Evolutionary conservation across 2,113 vertebrate species (phyloP).

Genomic region (Festucalex cinctus): DNA sequence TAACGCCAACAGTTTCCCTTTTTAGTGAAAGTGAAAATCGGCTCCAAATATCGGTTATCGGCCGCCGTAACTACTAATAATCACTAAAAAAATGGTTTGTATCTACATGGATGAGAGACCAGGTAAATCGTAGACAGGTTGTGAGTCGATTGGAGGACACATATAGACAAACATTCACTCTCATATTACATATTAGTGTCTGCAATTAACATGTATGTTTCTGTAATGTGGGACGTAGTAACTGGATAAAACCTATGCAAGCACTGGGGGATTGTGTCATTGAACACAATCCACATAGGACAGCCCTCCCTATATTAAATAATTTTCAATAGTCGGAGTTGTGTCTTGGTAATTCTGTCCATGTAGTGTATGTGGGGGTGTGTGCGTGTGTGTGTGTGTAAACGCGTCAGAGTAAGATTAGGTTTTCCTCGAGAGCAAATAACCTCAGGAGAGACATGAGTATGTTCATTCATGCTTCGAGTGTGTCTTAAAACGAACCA

Average conservation of each 20-base stretch:
- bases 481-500: constrained; percentile 25
- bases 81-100: too few relatives aligned
- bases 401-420: background rate
- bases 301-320: too few relatives aligned
- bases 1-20: too few relatives aligned
- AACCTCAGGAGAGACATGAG: constrained; percentile 11
- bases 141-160: too few relatives aligned
- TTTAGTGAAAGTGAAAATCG: too few relatives aligned
- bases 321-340: background rate
- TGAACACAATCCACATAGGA: background rate
- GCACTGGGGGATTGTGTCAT: background rate
- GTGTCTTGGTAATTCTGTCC: background rate
- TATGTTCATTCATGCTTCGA: constrained; percentile 28
- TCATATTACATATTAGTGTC: background rate
- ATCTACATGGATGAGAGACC: too few relatives aligned
- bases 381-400: background rate
- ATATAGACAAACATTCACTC: too few relatives aligned
- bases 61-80: too few relatives aligned
- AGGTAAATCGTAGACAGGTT: too few relatives aligned
- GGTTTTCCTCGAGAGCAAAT: constrained; percentile 29
- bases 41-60: too few relatives aligned
- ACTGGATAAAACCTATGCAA: background rate
- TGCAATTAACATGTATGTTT: background rate
- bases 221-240: background rate
- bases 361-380: background rate